Evolutionary conservation across 2,113 vertebrate genomes (phyloP).

Genomic region (Pseudorasbora parva): DNA sequence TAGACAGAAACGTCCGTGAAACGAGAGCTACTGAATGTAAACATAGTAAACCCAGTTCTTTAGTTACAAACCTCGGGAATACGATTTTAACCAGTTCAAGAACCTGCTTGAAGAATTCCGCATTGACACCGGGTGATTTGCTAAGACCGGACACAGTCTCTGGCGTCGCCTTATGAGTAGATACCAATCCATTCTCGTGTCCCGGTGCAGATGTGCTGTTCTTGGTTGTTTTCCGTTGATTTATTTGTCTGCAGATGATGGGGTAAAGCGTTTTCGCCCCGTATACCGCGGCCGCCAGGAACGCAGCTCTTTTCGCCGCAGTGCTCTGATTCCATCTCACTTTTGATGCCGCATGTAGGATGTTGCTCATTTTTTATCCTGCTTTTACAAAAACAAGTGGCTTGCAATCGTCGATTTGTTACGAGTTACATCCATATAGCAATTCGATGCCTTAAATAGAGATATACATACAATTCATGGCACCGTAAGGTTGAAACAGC

Average conservation of each 20-base stretch:
- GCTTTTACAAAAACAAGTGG: neutral
- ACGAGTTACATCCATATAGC: slow-evolving; percentile 64
- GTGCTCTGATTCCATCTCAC: slow-evolving; percentile 81
- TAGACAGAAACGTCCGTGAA: slow-evolving; percentile 95
- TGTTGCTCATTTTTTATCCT: slow-evolving; percentile 80
- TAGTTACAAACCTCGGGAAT: slow-evolving; percentile 86
- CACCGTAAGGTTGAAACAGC: slow-evolving; percentile 38
- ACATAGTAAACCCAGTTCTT: slow-evolving; percentile 87
- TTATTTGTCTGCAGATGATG: slow-evolving; percentile 77
- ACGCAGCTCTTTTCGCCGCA: slow-evolving; percentile 81
- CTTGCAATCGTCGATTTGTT: slow-evolving; percentile 43
- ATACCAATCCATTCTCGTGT: slow-evolving; percentile 69
- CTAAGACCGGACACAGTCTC: slow-evolving; percentile 12
- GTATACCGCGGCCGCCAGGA: slow-evolving; percentile 86
- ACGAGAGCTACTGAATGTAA: slow-evolving; percentile 93
- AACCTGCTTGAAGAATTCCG: slow-evolving; percentile 89
- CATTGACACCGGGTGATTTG: slow-evolving; percentile 81
- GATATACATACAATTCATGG: neutral
- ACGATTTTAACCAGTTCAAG: slow-evolving; percentile 87
- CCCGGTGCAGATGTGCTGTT: slow-evolving; percentile 24
- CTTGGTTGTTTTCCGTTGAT: slow-evolving; percentile 52
- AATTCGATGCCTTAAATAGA: neutral
- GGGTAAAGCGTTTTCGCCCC: slow-evolving; percentile 85
- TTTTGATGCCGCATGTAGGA: slow-evolving; percentile 81
- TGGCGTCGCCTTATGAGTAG: neutral